These are phyloP conservation scores for Neogobius melanostomus DNA, from an alignment of 2,113 vertebrate genomes.

Conservation along the genomic window DNA sequence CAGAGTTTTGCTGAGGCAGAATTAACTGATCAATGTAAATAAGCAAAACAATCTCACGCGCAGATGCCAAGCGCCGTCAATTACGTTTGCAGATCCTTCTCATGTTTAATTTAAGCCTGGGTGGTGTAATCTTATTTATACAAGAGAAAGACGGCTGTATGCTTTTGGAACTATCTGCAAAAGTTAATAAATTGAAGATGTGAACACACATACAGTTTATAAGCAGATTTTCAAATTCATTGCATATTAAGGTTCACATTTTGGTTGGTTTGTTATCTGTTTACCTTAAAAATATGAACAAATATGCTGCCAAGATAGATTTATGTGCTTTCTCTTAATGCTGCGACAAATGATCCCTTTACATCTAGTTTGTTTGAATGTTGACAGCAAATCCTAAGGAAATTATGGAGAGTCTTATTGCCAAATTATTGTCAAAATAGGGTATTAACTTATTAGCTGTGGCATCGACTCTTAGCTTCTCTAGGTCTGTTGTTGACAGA, in stretches of 20 bases:
- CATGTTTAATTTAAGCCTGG: not conserved
- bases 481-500: too few species aligned
- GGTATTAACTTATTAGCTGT: not conserved
- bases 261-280: not conserved
- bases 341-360: not conserved
- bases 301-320: not conserved
- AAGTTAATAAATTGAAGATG: not conserved
- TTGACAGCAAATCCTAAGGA: not conserved
- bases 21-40: not conserved
- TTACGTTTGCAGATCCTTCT: not conserved
- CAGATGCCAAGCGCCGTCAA: not conserved
- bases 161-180: too few species aligned
- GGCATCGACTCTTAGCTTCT: too few species aligned
- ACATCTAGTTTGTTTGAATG: not conserved
- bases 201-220: not conserved
- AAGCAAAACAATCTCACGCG: not conserved
- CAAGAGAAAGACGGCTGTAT: not conserved
- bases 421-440: not conserved
- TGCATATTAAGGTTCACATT: not conserved
- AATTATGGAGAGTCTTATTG: not conserved
- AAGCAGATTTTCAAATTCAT: not conserved
- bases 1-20: conserved; percentile 27
- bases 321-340: too few species aligned
- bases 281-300: not conserved
- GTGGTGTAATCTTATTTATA: not conserved